Evolutionary conservation across 53 echinoderm and acorn worm species (phyloP).

Genomic region (Luidia sarsii): DNA sequence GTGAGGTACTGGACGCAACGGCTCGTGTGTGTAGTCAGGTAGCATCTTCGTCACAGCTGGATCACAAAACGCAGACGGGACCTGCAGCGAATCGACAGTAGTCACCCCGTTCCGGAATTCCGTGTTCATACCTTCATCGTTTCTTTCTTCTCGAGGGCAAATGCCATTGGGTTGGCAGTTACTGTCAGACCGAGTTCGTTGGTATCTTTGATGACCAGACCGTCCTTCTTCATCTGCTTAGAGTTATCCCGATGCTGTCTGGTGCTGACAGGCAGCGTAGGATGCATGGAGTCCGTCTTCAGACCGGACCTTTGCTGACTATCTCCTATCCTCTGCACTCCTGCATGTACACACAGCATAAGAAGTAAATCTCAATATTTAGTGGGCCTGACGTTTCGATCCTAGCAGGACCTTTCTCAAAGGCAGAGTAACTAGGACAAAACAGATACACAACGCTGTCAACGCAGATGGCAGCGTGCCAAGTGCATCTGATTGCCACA

Average conservation of each 20-base stretch:
- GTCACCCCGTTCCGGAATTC: no score
- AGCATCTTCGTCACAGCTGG: no score
- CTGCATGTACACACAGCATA: background rate
- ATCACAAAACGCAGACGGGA: no score
- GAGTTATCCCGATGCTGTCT: constrained; percentile 33
- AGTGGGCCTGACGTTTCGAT: no score
- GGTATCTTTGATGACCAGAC: constrained; percentile 73
- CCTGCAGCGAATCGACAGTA: no score
- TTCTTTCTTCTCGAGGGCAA: constrained; percentile 76
- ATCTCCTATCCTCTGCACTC: constrained; percentile 16
- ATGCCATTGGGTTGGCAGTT: constrained; percentile 89
- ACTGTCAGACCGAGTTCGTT: constrained; percentile 81
- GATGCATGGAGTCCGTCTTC: constrained; percentile 13
- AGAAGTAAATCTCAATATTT: no score
- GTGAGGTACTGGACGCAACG: no score
- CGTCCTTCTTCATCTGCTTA: constrained; percentile 29
- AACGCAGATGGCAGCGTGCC: constrained; percentile 41
- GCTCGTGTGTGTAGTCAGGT: no score
- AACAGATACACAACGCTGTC: no score
- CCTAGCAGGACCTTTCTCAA: no score
- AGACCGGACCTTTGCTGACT: constrained; percentile 4
- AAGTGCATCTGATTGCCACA: constrained; percentile 39
- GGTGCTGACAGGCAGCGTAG: constrained; percentile 29
- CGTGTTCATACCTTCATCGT: constrained; percentile 50
- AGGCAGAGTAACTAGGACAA: no score